phyloP scores from a whole-genome alignment of 2,113 vertebrate genomes.

The Eudyptes chrysolophus region DNA sequence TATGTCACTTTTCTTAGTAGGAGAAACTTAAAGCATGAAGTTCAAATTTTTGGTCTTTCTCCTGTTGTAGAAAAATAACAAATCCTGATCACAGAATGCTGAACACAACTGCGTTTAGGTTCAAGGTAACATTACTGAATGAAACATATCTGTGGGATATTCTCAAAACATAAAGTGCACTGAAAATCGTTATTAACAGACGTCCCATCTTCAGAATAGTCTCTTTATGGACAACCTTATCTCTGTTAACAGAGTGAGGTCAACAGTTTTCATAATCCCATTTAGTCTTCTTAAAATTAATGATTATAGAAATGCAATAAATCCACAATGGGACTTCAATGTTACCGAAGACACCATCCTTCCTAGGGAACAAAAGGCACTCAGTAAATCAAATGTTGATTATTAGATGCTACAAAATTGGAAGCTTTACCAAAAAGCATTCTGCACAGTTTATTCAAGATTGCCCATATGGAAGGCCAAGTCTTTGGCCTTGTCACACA shows the following conservation, averaged over 20 bases:
- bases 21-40: background rate
- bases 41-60: background rate
- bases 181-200: background rate
- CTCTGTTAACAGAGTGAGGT: background rate
- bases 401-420: background rate
- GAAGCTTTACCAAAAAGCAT: background rate
- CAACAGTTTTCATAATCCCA: background rate
- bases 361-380: background rate
- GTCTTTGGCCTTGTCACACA: background rate
- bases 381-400: background rate
- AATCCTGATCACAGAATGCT: background rate
- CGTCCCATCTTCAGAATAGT: background rate
- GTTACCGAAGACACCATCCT: accelerated
- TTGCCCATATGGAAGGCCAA: accelerated
- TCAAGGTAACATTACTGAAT: background rate
- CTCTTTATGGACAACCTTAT: background rate
- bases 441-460: background rate
- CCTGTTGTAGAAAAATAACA: background rate
- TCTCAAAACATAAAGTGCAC: background rate
- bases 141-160: background rate
- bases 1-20: background rate
- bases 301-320: background rate
- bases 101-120: background rate
- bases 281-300: background rate
- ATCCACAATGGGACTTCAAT: background rate